Conservation (phyloP, 1,140 invertebrate genomes). For the Papilio machaon region DNA sequence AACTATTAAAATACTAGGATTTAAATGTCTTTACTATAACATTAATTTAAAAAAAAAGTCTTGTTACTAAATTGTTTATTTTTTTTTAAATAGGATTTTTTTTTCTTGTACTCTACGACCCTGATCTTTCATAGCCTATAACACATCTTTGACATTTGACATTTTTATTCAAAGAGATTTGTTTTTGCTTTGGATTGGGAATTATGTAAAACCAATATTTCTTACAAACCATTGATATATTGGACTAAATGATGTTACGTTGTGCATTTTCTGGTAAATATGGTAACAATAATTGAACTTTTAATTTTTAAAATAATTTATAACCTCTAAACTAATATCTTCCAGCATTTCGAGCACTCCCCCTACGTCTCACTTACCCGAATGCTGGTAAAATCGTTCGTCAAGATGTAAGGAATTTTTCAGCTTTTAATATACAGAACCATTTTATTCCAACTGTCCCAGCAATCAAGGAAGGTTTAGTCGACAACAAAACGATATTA, state of each 20-base stretch:
- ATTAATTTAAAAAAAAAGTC: no score
- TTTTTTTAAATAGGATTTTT: not conserved
- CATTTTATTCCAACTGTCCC: conserved; percentile 22
- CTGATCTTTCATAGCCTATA: not conserved
- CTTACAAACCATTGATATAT: not conserved
- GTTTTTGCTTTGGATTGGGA: not conserved
- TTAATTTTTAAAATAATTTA: not conserved
- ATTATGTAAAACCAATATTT: not conserved
- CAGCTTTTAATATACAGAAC: conserved; percentile 48
- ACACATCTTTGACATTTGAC: not conserved
- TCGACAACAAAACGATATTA: conserved; percentile 66
- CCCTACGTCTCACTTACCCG: conserved; percentile 50
- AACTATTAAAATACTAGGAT: no score
- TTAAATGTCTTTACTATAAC: no score
- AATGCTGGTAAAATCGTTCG: conserved; percentile 60
- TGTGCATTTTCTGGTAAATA: conserved; percentile 60
- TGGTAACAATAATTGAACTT: not conserved
- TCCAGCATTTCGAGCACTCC: conserved; percentile 66
- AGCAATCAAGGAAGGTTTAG: conserved; percentile 41
- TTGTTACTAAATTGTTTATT: no score
- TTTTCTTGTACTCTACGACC: not conserved
- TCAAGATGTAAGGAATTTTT: conserved; percentile 53
- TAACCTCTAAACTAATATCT: conserved; percentile 62
- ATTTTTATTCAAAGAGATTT: not conserved
- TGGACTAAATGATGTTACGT: conserved; percentile 58